A percentile compares a stretch with the other conserved stretches of the same genome.
These are phyloP conservation scores for Mycalesis mineus DNA, from an alignment of 2,888 invertebrate species.

Conservation along the genomic window DNA sequence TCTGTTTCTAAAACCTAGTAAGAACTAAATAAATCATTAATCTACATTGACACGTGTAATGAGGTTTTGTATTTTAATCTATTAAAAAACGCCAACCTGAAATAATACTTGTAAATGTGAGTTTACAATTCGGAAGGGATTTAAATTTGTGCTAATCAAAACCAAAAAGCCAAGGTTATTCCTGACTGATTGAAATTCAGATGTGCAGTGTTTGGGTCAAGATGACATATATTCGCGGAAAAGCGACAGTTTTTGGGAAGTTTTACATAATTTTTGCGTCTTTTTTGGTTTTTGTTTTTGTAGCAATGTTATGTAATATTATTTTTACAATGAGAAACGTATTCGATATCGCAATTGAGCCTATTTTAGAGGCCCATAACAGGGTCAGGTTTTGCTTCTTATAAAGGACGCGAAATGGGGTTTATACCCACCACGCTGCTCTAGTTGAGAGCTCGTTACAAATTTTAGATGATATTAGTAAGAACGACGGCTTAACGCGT, in stretches of 20 bases:
- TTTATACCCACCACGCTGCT: too few species aligned
- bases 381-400: too few species aligned
- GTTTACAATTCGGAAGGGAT: conserved; percentile 28
- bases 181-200: conserved; percentile 35
- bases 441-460: too few species aligned
- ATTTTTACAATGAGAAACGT: too few species aligned
- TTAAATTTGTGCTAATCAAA: conserved; percentile 33
- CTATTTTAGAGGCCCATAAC: too few species aligned
- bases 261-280: conserved; percentile 3
- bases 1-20: conserved; percentile 80
- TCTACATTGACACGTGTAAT: too few species aligned
- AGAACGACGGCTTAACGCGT: too few species aligned
- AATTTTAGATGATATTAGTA: too few species aligned
- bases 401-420: too few species aligned
- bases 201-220: conserved; percentile 33
- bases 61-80: background rate
- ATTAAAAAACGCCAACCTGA: conserved; percentile 1
- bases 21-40: too few species aligned
- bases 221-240: conserved; percentile 23
- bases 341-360: too few species aligned
- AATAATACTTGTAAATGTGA: conserved; percentile 23
- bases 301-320: too few species aligned
- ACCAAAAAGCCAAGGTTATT: conserved; percentile 34
- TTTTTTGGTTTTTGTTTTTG: background rate
- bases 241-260: conserved; percentile 1